Evolutionary conservation across 2,113 vertebrate genomes (phyloP), one percentile per base, ranked within the genome.

Genomic region (Burhinus oedicnemus): DNA sequence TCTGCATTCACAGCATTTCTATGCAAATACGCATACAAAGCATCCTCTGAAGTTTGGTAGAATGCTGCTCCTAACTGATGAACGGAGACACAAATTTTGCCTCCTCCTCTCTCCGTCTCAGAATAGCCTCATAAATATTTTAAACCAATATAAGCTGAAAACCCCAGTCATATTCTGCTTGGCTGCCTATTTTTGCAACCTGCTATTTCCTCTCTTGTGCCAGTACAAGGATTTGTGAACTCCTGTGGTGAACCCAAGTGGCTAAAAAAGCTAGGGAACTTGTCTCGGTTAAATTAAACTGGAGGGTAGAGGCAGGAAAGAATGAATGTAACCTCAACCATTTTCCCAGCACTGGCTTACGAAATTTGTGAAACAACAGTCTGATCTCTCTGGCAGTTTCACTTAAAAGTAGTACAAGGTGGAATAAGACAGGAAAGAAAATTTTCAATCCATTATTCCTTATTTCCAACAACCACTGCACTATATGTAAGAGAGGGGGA

Each of bases 281-380:
- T 64, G 51, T 29, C 62, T 61, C 29, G 8, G 8, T 62, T 84
- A 66, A 49, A 66, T 45, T 69, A 32, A 91, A 70, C 14, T 26
- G 27, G 30, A 92, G 15, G 23, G 21, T 17, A 74, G n/a, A 83
- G 26, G 54, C 55, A 87, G n/a, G 60, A 83, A 66, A 66, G 64
- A 66, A 47, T 0, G 0, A 49, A 57, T 29, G 15, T 74, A 61
- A 61, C 45, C 22, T 62, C 45, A 57, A 27, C 19, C 49, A 45
- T 32, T 61, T 89, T 49, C n/a, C 47, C 65, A 81, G 47, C 6
- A 34, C 60, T 82, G 77, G 22, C 36, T 81, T 81, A 87, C 12
- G 21, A 89, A 69, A 29, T 70, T 36, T 55, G 47, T n/a, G 49
- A 66, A 87, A 83, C 12, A 47, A 45, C 2, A 52, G 29, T 18